A percentile compares a stretch with the other conserved stretches of the same genome.
Conservation (phyloP, 2,113 vertebrate species). For the Galeopterus variegatus region DNA sequence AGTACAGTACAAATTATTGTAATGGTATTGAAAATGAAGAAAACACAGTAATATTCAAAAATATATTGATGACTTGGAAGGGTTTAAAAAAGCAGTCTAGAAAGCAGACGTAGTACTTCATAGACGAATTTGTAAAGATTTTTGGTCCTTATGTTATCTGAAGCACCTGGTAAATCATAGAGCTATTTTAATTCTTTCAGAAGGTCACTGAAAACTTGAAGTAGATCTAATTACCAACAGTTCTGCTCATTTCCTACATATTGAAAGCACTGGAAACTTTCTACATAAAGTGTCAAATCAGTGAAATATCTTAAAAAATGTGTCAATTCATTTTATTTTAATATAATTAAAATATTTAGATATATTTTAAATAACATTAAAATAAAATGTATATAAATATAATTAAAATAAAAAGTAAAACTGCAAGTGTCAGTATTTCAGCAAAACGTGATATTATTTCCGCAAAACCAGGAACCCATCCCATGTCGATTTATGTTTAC, state of each 20-base stretch:
- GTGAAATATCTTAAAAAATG: background rate
- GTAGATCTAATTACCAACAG: background rate
- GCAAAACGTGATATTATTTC: background rate
- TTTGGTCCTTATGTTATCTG: background rate
- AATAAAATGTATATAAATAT: background rate
- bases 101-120: background rate
- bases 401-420: constrained; percentile 18
- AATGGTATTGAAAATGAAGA: background rate
- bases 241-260: fast-evolving
- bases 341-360: background rate
- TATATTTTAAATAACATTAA: background rate
- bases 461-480: background rate
- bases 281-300: background rate
- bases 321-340: background rate
- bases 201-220: background rate
- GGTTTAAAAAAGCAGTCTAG: background rate
- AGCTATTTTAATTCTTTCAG: background rate
- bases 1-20: background rate
- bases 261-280: background rate
- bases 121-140: background rate
- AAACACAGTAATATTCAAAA: background rate
- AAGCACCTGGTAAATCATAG: background rate
- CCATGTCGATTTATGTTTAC: background rate
- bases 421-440: background rate
- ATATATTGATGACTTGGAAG: background rate